A percentile compares a stretch with the other conserved stretches of the same genome.
Evolutionary conservation across 2,888 invertebrate genomes (phyloP).

Genomic region (Punctoribates punctum): DNA sequence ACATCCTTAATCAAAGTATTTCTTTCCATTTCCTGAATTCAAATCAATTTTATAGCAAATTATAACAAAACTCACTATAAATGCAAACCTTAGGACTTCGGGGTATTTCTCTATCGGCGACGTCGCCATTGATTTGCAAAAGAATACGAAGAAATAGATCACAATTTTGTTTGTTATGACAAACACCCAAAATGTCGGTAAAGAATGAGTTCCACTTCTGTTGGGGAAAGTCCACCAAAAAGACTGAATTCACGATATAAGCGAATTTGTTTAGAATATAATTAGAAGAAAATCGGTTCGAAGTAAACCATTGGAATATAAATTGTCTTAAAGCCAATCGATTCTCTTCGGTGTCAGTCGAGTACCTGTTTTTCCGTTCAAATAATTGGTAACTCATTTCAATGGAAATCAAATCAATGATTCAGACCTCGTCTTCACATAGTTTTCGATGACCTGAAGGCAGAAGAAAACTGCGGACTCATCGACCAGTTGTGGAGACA

Average conservation of each 20-base stretch:
- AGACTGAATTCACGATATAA: slow-evolving; percentile 59
- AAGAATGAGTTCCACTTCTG: slow-evolving; percentile 59
- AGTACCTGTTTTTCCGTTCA: slow-evolving; percentile 48
- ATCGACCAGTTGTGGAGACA: slow-evolving; percentile 47
- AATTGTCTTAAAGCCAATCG: slow-evolving; percentile 35
- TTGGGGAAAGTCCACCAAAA: slow-evolving; percentile 58
- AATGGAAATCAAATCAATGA: slow-evolving; percentile 30
- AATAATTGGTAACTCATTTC: too few species aligned
- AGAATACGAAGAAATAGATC: slow-evolving; percentile 59
- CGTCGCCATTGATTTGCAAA: slow-evolving; percentile 59
- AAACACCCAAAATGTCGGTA: slow-evolving; percentile 55
- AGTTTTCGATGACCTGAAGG: slow-evolving; percentile 58
- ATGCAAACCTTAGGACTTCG: slow-evolving; percentile 52
- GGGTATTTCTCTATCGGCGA: slow-evolving; percentile 57
- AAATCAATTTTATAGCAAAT: background rate
- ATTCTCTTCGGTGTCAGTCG: slow-evolving; percentile 50
- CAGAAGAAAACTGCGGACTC: slow-evolving; percentile 54
- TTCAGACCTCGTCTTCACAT: slow-evolving; percentile 55
- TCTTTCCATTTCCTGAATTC: slow-evolving; percentile 54
- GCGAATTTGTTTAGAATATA: slow-evolving; percentile 60
- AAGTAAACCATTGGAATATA: slow-evolving; percentile 40
- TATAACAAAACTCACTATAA: background rate
- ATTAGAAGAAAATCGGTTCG: slow-evolving; percentile 43
- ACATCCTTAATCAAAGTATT: slow-evolving; percentile 59
- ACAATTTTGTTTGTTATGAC: slow-evolving; percentile 52